Evolutionary conservation across 2,888 invertebrate genomes (phyloP), one percentile per base, ranked within the genome.

Genomic region (Phragmatobia fuliginosa): DNA sequence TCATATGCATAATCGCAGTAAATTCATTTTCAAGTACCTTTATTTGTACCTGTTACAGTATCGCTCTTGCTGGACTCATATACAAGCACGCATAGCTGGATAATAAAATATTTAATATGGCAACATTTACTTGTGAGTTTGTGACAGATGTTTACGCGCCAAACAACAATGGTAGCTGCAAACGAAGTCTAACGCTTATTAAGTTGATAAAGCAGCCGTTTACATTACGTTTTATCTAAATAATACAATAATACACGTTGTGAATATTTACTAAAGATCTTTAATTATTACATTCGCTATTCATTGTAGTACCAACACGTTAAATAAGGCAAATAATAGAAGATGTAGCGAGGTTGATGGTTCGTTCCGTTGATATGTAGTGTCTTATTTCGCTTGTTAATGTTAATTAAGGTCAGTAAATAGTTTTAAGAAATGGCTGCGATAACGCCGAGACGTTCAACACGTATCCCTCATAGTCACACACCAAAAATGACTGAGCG

Each of bases 401-500:
- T 77, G 66, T 28, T 71, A 80, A 77, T 77, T 73, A 74, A 78
- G 81, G 73, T 80, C 68, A 83, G 74, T 81, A 76, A 80, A 73
- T 70, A 70, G 64, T 72, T 69, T 66, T 66, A 41, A 67, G 79
- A 79, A 77, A 95, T 94, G 94, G 88, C 94, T 78, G 86, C 91
- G 78, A 86, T 83, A 73, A 94, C 95, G 33, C 95, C 95, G 21
- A 88, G 94, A 58, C 91, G 94, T 70, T 93, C 93, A 28, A 79
- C 90, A 71, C 90, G 94, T 18, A 76, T 89, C 70, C 90, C 91
- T 16, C 90, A 92, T 69, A 89, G 80, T 62, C 94, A 95, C 76
- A 96, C 97, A 2, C 96, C 96, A 3, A 95, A 95, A 82, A 92
- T 96, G 87, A 94, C 96, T 0, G 96, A 96, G 77, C 94, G 97